Percentiles rank a stretch among this genome's conserved stretches.
Conservation (phyloP, 2,797 vertebrate genomes). For the Nothura maculosa region DNA sequence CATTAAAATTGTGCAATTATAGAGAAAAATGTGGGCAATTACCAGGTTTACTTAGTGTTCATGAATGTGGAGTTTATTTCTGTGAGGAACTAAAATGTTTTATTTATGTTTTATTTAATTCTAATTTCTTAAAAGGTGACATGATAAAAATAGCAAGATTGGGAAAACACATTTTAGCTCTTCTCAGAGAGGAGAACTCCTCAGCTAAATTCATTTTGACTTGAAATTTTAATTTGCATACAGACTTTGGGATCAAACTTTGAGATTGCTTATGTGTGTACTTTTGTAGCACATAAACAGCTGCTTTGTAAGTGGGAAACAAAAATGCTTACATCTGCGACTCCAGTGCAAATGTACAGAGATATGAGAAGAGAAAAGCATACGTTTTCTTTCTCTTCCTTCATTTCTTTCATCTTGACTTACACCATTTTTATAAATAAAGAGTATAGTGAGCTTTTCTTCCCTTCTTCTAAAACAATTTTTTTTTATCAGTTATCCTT, state of each 20-base stretch:
- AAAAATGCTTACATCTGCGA: not conserved
- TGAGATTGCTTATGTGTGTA: not conserved
- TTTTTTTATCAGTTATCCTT: no score
- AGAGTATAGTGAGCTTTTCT: accelerated
- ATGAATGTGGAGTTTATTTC: not conserved
- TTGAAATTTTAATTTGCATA: not conserved
- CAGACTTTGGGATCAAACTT: not conserved
- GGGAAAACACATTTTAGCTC: not conserved
- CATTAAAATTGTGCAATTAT: not conserved
- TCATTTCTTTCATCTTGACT: not conserved
- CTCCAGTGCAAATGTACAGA: not conserved
- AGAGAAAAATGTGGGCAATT: not conserved
- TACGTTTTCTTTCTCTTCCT: not conserved
- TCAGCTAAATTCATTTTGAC: not conserved
- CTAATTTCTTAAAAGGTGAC: not conserved
- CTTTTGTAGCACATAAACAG: not conserved
- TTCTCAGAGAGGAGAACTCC: no score
- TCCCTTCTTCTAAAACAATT: not conserved
- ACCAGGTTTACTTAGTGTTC: not conserved
- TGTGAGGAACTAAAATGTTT: not conserved
- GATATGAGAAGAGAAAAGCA: not conserved
- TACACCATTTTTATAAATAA: not conserved
- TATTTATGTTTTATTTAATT: not conserved
- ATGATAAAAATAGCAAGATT: not conserved
- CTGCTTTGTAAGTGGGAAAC: not conserved